Percentiles rank a stretch among this genome's conserved stretches.
These are phyloP conservation scores for Rynchops niger DNA, from an alignment of 2,113 vertebrate genomes.

Conservation along the genomic window DNA sequence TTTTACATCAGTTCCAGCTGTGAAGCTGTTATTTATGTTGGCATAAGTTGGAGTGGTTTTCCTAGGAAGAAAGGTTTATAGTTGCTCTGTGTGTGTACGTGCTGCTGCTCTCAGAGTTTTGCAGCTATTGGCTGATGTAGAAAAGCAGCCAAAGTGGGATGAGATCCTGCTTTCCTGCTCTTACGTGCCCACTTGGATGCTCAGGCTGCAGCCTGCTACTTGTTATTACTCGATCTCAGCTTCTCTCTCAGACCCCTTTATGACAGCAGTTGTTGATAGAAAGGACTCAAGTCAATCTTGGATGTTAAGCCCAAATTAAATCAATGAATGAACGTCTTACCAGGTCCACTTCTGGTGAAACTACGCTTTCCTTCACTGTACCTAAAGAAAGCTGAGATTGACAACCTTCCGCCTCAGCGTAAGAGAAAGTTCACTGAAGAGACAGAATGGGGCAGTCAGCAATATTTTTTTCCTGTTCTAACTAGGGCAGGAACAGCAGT, in stretches of 20 bases:
- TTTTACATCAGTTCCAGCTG: neutral
- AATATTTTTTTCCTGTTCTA: neutral
- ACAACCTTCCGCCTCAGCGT: neutral
- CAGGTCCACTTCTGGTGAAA: neutral
- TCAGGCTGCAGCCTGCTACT: neutral
- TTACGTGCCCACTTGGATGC: fast-evolving
- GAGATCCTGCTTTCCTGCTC: neutral
- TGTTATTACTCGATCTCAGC: neutral
- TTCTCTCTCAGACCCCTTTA: neutral
- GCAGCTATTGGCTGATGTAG: neutral
- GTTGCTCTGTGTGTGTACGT: fast-evolving
- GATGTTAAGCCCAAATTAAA: neutral
- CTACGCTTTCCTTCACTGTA: neutral
- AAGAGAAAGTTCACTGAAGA: neutral
- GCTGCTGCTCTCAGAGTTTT: neutral
- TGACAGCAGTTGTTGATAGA: neutral
- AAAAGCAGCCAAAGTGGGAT: no score
- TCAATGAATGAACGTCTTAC: neutral
- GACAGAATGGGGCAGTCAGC: neutral
- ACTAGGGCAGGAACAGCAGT: neutral
- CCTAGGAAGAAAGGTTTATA: neutral
- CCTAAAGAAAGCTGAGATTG: neutral
- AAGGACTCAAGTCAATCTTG: neutral
- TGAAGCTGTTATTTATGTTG: neutral
- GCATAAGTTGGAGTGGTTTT: fast-evolving